phyloP scores from a whole-genome alignment of 2,797 vertebrate species.

The Euthynnus affinis region DNA sequence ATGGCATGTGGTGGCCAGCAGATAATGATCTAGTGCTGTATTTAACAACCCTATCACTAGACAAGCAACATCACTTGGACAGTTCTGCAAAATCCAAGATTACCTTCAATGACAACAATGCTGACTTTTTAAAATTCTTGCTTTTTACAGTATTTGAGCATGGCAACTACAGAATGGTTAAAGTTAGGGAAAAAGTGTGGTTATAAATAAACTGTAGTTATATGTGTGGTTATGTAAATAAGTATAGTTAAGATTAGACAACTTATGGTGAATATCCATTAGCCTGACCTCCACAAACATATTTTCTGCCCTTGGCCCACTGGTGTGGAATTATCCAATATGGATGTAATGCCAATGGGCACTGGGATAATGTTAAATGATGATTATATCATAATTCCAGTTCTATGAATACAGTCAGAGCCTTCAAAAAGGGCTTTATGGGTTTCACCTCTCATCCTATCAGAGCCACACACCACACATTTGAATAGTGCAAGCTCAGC shows the following conservation, averaged over 20 bases:
- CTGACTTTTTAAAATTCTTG: too few species aligned
- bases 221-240: background rate
- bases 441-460: background rate
- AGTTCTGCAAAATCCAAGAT: too few species aligned
- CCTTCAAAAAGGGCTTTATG: background rate
- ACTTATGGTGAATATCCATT: too few species aligned
- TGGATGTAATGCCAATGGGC: background rate
- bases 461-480: too few species aligned
- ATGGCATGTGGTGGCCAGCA: background rate
- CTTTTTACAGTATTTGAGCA: too few species aligned
- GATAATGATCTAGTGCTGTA: too few species aligned
- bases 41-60: too few species aligned
- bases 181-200: background rate
- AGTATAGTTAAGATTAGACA: too few species aligned
- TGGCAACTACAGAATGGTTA: background rate
- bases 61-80: too few species aligned
- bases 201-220: background rate
- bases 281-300: background rate
- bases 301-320: background rate
- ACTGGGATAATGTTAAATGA: background rate
- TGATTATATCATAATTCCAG: background rate
- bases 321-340: background rate
- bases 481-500: too few species aligned
- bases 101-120: too few species aligned
- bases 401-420: background rate